Base-by-base conservation (phyloP, 2,113 vertebrate species). In the Prolemur simus region DNA sequence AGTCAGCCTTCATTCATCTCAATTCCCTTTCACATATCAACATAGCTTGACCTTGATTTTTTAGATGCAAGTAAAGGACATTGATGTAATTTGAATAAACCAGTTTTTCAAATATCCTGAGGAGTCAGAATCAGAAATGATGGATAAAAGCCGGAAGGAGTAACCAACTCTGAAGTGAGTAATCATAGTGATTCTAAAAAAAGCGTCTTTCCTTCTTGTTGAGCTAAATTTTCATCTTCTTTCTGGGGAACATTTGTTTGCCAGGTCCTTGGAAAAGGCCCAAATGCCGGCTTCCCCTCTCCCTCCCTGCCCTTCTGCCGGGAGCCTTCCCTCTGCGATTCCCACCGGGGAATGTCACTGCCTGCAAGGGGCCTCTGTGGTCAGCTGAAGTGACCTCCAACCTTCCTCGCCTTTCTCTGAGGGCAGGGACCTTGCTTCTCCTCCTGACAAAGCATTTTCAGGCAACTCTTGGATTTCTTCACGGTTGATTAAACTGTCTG, bases 401-500 rank as follows among this genome's bases (percentile, higher is more conserved):
- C 89, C 86, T 92, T 47, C 76, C 90, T 84, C 0, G 74, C 85
- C 85, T 94, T 94, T 86, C 91, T 93, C 66, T 7, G 69, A 89
- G 94, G 81, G 77, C 93, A 88, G 94, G 87, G 97, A 93, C 92
- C 97, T 87, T 71, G 3, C 81, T 77, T 56, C 81, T 95, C 71
- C 77, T 89, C 95, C 96, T 93, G 91, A 95, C 96, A 95, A 96
- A 97, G 96, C 78, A 87, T 95, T 96, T 95, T 89, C 80, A 76
- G 89, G 77, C 97, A 54, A 56, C 93, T 96, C 94, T 91, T 84
- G 83, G 95, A 45, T 97, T 95, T 94, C 95, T 97, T 94, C 96
- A 97, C 81, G 96, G 97, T 60, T 96, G 97, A 98, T 97, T 95
- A 97, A 95, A 96, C 88, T 89, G 97, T 96, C 96, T 97, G 96